Conservation (phyloP, 2,888 invertebrate species). For the Acanthoscelides obtectus region DNA sequence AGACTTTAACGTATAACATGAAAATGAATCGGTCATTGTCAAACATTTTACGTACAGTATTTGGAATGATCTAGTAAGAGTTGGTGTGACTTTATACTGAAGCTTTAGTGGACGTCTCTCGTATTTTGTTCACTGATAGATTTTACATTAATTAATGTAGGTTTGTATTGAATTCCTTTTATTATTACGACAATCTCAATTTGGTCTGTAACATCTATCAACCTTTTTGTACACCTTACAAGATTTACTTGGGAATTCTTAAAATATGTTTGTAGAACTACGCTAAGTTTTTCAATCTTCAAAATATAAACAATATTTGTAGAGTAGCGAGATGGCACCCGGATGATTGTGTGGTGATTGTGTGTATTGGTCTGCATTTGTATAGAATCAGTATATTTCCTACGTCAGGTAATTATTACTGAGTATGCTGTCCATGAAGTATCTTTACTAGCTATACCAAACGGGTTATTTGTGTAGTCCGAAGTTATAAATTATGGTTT, state of each 20-base stretch:
- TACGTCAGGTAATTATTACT: too few species aligned
- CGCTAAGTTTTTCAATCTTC: not conserved
- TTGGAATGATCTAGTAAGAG: slow-evolving; percentile 15
- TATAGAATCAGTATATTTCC: too few species aligned
- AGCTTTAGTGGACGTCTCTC: slow-evolving; percentile 17
- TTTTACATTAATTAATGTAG: slow-evolving; percentile 18
- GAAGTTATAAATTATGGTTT: too few species aligned
- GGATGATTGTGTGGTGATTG: too few species aligned
- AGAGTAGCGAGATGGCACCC: too few species aligned
- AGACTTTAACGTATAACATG: slow-evolving; percentile 12
- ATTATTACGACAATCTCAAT: not conserved
- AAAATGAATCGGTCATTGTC: slow-evolving; percentile 23
- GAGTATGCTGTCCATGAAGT: too few species aligned
- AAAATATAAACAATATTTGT: not conserved
- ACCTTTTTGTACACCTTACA: not conserved
- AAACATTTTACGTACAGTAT: slow-evolving; percentile 17
- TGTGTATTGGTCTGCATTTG: too few species aligned
- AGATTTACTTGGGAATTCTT: not conserved
- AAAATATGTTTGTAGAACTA: not conserved
- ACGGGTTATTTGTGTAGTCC: too few species aligned
- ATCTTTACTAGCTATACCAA: too few species aligned
- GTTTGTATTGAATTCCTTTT: slow-evolving; percentile 15
- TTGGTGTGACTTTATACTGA: slow-evolving; percentile 15
- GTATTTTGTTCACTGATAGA: slow-evolving; percentile 17
- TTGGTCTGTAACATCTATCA: not conserved